Evolutionary conservation across 2,888 invertebrate genomes (phyloP).

Genomic region (Melipona bicolor): DNA sequence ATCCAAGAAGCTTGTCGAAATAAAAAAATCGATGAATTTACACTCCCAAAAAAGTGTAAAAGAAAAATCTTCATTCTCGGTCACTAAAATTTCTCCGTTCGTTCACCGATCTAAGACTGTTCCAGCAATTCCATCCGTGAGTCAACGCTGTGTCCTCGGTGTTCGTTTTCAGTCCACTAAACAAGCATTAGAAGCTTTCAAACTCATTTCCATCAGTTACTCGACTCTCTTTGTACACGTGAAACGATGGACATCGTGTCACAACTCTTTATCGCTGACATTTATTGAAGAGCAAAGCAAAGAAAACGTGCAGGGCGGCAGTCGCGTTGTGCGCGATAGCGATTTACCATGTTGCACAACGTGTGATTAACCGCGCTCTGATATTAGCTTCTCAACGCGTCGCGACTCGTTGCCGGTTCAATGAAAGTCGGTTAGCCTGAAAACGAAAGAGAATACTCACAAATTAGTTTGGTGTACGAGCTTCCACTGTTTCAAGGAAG

Average conservation of each 20-base stretch:
- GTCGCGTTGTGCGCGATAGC: background rate
- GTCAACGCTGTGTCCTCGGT: background rate
- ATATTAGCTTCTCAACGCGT: background rate
- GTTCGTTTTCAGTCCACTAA: background rate
- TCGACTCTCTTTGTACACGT: background rate
- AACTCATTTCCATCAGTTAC: background rate
- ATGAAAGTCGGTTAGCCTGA: background rate
- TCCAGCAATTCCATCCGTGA: background rate
- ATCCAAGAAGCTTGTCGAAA: fast-evolving
- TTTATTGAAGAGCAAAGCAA: slow-evolving; percentile 23
- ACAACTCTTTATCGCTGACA: background rate
- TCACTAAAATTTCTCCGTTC: background rate
- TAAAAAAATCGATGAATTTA: no score
- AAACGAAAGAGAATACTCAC: background rate
- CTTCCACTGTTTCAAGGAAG: background rate
- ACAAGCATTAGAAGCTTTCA: background rate
- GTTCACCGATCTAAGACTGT: background rate
- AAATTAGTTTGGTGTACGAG: background rate
- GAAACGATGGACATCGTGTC: background rate
- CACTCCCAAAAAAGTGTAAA: background rate
- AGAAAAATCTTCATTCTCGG: background rate
- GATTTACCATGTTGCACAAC: slow-evolving; percentile 26
- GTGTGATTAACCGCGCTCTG: slow-evolving; percentile 12
- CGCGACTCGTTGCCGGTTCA: background rate
- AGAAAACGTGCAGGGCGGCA: background rate